A percentile compares a stretch with the other conserved stretches of the same genome.
Evolutionary conservation across 1,140 invertebrate species (phyloP).

Genomic region (Saccostrea echinata): DNA sequence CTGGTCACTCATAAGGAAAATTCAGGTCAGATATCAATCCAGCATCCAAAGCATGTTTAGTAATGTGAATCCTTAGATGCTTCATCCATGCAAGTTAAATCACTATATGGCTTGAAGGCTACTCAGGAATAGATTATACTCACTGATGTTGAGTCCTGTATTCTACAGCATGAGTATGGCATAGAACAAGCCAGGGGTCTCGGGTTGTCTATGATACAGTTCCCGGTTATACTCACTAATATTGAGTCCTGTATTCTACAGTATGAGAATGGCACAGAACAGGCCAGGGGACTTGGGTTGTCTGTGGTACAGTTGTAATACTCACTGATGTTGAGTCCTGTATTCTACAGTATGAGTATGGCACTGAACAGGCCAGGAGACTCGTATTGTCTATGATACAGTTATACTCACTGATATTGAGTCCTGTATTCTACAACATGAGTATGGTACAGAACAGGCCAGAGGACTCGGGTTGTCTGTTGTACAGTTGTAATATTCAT

Average conservation of each 20-base stretch:
- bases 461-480: slow-evolving; percentile 36
- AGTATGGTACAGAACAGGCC: slow-evolving; percentile 55
- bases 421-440: slow-evolving; percentile 54
- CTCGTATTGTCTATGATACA: slow-evolving; percentile 42
- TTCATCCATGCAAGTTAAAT: no score
- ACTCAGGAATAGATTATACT: no score
- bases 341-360: slow-evolving; percentile 55
- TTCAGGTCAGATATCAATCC: no score
- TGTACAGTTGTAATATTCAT: slow-evolving; percentile 56
- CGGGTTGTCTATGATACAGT: slow-evolving; percentile 41
- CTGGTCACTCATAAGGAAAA: no score
- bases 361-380: slow-evolving; percentile 48
- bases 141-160: slow-evolving; percentile 46
- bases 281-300: slow-evolving; percentile 41
- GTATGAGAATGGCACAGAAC: slow-evolving; percentile 57
- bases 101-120: no score
- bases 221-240: slow-evolving; percentile 47
- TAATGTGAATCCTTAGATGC: no score
- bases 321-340: slow-evolving; percentile 47
- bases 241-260: slow-evolving; percentile 51
- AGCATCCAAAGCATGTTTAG: no score
- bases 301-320: slow-evolving; percentile 51
- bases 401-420: slow-evolving; percentile 47
- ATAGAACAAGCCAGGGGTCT: slow-evolving; percentile 49
- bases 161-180: slow-evolving; percentile 57